Evolutionary conservation across 2,888 invertebrate genomes (phyloP).

Genomic region (Bellardia pandia): DNA sequence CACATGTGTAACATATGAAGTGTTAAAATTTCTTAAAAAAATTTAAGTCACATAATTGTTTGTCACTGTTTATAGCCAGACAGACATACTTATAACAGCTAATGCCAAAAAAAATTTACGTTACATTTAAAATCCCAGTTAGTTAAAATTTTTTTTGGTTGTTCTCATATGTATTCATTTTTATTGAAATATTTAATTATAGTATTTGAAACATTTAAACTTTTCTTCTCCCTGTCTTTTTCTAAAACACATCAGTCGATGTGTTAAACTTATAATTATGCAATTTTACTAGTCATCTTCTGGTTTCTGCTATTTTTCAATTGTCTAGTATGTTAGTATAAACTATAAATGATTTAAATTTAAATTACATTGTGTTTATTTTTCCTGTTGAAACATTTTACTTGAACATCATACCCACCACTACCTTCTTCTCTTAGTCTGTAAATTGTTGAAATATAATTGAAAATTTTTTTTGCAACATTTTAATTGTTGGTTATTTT

Average conservation of each 20-base stretch:
- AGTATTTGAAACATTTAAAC: neutral
- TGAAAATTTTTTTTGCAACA: neutral
- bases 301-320: neutral
- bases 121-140: too few relatives aligned
- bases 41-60: neutral
- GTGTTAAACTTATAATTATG: constrained; percentile 47
- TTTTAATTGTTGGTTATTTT: constrained; percentile 66
- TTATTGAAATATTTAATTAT: neutral
- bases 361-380: constrained; percentile 28
- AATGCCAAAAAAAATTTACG: too few relatives aligned
- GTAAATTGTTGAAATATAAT: neutral
- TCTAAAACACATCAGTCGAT: constrained; percentile 4
- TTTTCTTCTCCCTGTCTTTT: neutral
- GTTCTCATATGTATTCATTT: neutral
- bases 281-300: constrained; percentile 1
- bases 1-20: too few relatives aligned
- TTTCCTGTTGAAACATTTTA: neutral
- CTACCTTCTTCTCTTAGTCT: neutral
- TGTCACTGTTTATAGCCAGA: neutral
- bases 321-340: neutral
- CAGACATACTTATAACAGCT: neutral
- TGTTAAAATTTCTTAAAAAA: too few relatives aligned
- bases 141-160: neutral
- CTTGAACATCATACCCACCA: too few relatives aligned
- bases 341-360: constrained; percentile 24